Conservation (phyloP, 2,888 invertebrate species). For the Erannis defoliaria region DNA sequence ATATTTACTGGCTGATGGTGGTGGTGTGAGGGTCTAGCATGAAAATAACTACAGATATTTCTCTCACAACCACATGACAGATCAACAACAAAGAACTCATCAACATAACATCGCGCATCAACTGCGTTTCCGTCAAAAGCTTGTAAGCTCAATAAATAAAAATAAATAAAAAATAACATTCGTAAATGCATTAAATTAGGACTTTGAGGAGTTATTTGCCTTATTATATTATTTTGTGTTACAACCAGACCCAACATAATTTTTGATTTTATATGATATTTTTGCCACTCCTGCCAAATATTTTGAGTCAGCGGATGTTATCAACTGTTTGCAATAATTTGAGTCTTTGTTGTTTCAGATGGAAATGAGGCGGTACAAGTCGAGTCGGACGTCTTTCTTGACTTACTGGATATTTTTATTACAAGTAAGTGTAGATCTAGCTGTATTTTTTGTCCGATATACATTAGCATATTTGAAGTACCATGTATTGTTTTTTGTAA, state of each 20-base stretch:
- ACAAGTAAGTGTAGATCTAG: conserved; percentile 66
- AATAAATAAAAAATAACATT: background rate
- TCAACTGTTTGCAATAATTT: conserved; percentile 6
- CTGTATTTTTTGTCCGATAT: too few species aligned
- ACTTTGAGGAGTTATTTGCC: background rate
- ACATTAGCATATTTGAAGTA: too few species aligned
- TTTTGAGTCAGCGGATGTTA: conserved; percentile 4
- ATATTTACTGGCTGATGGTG: too few species aligned
- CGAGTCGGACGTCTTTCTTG: conserved; percentile 71
- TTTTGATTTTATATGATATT: background rate
- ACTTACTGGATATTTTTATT: conserved; percentile 82
- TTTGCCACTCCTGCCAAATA: background rate
- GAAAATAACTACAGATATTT: too few species aligned
- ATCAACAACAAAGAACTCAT: background rate
- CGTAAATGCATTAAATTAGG: background rate
- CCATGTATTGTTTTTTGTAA: too few species aligned
- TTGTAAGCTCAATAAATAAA: background rate
- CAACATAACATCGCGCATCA: too few species aligned
- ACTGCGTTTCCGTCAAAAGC: background rate
- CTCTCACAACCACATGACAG: too few species aligned
- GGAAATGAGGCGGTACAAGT: conserved; percentile 68
- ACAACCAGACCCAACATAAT: background rate
- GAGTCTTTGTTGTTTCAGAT: conserved; percentile 67
- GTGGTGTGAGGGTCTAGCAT: too few species aligned
- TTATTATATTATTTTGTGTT: too few species aligned